Percentiles rank a stretch among this genome's conserved stretches.
phyloP scores from a whole-genome alignment of 2,888 invertebrate species.

The Dolomedes plantarius region DNA sequence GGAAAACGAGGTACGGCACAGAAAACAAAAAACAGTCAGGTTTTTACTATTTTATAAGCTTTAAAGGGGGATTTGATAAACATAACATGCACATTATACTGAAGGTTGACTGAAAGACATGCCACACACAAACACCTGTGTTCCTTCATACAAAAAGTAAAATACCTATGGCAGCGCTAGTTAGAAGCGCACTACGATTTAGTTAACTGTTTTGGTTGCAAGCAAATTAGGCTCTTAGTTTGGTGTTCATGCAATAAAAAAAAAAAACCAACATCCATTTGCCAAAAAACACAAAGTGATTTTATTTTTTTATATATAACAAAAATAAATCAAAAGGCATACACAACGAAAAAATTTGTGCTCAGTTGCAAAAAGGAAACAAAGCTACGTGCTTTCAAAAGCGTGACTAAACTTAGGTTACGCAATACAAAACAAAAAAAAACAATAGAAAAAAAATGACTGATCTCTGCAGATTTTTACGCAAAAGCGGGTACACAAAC shows the following conservation, averaged over 20 bases:
- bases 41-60: not conserved
- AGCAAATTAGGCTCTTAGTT: constrained; percentile 35
- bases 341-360: constrained; percentile 48
- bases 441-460: not conserved
- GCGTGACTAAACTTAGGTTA: constrained; percentile 70
- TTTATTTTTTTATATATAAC: constrained; percentile 38
- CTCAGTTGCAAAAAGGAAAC: constrained; percentile 20
- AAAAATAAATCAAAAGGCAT: constrained; percentile 31
- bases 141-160: not conserved
- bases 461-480: not conserved
- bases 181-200: constrained; percentile 10
- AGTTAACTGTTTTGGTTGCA: not conserved
- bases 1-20: too few species aligned
- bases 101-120: not conserved
- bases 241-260: constrained; percentile 51
- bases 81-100: constrained; percentile 2
- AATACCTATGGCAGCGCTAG: constrained; percentile 5
- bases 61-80: not conserved
- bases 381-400: constrained; percentile 58
- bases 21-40: not conserved
- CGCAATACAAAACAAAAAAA: constrained; percentile 33
- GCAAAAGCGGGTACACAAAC: constrained; percentile 26
- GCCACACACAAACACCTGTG: constrained; percentile 2
- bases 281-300: constrained; percentile 40
- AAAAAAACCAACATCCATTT: constrained; percentile 43